phyloP scores from a whole-genome alignment of 1,140 invertebrate genomes.

The Phocides pigmalion region DNA sequence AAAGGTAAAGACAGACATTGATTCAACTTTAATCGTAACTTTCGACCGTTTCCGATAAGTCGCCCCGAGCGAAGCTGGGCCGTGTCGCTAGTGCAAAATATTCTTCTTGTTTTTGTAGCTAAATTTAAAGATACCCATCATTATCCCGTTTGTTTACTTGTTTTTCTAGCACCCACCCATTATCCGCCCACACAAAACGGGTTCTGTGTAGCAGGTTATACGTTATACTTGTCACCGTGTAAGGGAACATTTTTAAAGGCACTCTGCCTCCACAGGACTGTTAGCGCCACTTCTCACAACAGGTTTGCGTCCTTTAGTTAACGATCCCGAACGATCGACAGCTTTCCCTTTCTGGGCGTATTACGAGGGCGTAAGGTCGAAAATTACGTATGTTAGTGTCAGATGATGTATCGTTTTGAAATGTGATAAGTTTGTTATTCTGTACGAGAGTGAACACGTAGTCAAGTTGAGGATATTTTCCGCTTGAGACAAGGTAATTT shows the following conservation, averaged over 20 bases:
- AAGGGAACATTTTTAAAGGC: slow-evolving; percentile 15
- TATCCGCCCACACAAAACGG: slow-evolving; percentile 53
- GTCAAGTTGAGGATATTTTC: slow-evolving; percentile 10
- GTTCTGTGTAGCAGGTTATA: slow-evolving; percentile 32
- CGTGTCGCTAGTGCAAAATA: background rate
- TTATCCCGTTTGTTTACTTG: slow-evolving; percentile 54
- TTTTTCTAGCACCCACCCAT: slow-evolving; percentile 48
- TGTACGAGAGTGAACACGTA: slow-evolving; percentile 2
- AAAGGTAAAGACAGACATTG: no score
- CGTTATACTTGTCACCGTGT: slow-evolving; percentile 20
- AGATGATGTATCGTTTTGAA: background rate
- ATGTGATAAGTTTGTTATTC: background rate
- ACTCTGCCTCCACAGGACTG: slow-evolving; percentile 6
- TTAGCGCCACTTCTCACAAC: slow-evolving; percentile 31
- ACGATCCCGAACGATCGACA: slow-evolving; percentile 31
- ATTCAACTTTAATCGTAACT: no score
- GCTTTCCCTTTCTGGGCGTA: slow-evolving; percentile 14
- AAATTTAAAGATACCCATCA: slow-evolving; percentile 39
- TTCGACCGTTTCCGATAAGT: no score
- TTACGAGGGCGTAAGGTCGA: slow-evolving; percentile 37
- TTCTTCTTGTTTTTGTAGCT: background rate
- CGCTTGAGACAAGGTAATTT: slow-evolving; percentile 9
- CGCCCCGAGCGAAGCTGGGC: no score
- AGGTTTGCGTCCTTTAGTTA: slow-evolving; percentile 31
- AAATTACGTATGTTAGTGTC: background rate